Evolutionary conservation across 2,888 invertebrate species (phyloP), one percentile per base, ranked within the genome.

Genomic region (Brenthis hecate): DNA sequence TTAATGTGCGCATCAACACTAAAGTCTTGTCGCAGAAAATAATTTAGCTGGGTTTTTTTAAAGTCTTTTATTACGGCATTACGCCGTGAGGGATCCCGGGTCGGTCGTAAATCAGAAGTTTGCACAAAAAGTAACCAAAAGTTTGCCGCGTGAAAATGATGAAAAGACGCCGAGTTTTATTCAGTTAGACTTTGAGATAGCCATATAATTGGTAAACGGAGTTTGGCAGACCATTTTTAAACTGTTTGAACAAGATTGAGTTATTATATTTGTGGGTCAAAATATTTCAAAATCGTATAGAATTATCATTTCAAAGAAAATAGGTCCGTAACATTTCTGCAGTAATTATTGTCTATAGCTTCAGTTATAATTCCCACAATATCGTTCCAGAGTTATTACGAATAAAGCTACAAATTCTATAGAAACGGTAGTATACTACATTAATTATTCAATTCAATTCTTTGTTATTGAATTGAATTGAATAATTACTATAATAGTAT

Each of bases 121-220:
- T 78, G 78, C 80, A 82, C 89, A 88, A 89, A 90, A 90, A 91
- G 87, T 88, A 88, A 90, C 87, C 88, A 86, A 88, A 90, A 90
- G 81, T 90, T 88, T 80, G 78, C 85, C 82, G 81, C 83, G 85
- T 82, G 85, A 87, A 85, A 87, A 90, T 91, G 90, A 91, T 91
- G 89, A 85, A 91, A 85, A 81, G 88, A 78, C 81, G 78, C 77
- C 70, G 83, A 85, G 84, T 86, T 89, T 87, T 87, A 88, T 91
- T 91, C 90, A 89, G 89, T 91, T 89, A 89, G 79, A 84, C 81
- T 81, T 76, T 75, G 75, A 86, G 89, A 90, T 90, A 88, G 87
- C 82, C 83, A 81, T 80, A 84, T 88, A 88, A 89, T 91, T 89
- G 88, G 85, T 80, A 77, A 75, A 73, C 73, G 78, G 75, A 74